A percentile compares a stretch with the other conserved stretches of the same genome.
These are phyloP conservation scores for Spatula clypeata DNA, from an alignment of 2,797 vertebrate genomes.

Conservation along the genomic window DNA sequence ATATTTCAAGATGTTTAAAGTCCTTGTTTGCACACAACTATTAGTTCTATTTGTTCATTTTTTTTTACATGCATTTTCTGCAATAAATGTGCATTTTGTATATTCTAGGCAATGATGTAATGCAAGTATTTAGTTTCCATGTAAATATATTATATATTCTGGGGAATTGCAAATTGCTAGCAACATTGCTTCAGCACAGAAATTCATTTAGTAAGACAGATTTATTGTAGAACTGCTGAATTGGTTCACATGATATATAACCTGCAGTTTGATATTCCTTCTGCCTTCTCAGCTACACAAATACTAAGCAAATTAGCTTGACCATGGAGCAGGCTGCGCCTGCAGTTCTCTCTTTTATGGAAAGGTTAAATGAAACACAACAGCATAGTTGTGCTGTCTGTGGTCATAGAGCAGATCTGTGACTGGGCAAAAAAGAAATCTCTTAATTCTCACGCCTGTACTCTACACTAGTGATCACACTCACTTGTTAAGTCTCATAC, in stretches of 20 bases:
- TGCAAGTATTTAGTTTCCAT: not conserved
- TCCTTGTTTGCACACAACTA: not conserved
- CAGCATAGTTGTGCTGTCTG: not conserved
- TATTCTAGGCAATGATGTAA: not conserved
- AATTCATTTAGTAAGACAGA: not conserved
- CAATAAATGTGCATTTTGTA: not conserved
- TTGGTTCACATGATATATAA: not conserved
- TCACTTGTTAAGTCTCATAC: not conserved
- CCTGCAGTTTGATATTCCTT: not conserved
- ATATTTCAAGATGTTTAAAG: not conserved
- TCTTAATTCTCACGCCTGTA: not conserved
- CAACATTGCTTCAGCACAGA: not conserved
- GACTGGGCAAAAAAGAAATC: not conserved
- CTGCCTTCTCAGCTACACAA: not conserved
- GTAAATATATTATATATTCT: not conserved
- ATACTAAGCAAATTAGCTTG: constrained; percentile 21
- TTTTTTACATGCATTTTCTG: not conserved
- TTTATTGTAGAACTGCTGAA: not conserved
- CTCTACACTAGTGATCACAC: not conserved
- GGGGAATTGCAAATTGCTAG: not conserved
- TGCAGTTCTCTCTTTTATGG: constrained; percentile 16
- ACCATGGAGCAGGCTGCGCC: not conserved
- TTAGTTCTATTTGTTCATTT: not conserved
- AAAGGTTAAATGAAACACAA: constrained; percentile 14
- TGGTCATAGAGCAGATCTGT: not conserved